Base-by-base conservation (phyloP, 1,140 invertebrate species). In the Drosophila sp. region DNA sequence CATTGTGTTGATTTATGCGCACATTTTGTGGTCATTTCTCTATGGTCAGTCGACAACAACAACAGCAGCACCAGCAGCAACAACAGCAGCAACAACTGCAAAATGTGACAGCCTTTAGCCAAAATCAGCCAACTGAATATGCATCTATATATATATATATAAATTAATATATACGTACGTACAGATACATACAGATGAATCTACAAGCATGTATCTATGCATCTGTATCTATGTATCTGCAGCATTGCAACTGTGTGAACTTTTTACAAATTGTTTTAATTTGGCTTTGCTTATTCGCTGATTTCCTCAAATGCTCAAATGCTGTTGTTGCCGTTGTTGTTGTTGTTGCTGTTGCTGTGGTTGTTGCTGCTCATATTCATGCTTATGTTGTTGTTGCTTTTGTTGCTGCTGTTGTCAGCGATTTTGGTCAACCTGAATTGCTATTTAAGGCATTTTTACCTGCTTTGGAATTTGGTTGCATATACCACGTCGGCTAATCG, bases 21-120 rank as follows among this genome's bases (percentile, higher is more conserved):
- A 72, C 80, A 84, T 84, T 84, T 84, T 84, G 81, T 80, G 80
- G 80, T 77, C 80, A 84, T 84, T 84, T 84, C 80, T 80, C 76
- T 80, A 76, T 64, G 66, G 48, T 45, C 57, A 57, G 75, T 58
- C 57, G 32, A 34, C 50, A 40, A 63, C 66, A 65, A 27, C 64
- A 25, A 7, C 54, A 62, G 21, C 21, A n/a, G n/a, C n/a, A 29
- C 57, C 25, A n/a, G n/a, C n/a, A n/a, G n/a, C 59, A 64, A 8
- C 56, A 53, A 4, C 50, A 48, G 2, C 59, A 43, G 18, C 45
- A 41, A 46, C 13, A 41, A 46, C 64, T 21, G 40, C 63, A 79
- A 83, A 82, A 83, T 82, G 80, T 83, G 80, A 83, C 80, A 82
- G 80, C 72, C 80, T 83, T 82, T 83, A 83, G 76, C 80, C 76